Percentiles rank a stretch among this genome's conserved stretches.
Conservation (phyloP, 2,888 invertebrate species). For the Synergus umbraculus region DNA sequence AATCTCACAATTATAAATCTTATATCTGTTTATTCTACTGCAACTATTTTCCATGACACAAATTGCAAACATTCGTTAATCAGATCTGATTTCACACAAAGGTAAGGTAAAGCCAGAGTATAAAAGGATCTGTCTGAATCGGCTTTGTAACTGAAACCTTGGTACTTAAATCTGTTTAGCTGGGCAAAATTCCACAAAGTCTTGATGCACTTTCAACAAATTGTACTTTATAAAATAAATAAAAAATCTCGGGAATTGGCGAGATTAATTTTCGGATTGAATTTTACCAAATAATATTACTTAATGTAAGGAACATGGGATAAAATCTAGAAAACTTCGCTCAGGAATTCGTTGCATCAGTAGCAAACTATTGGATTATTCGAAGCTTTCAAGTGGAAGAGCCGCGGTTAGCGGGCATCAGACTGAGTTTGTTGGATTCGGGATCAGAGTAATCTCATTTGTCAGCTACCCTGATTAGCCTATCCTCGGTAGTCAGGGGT, state of each 20-base stretch:
- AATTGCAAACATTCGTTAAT: slow-evolving; percentile 19
- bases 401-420: slow-evolving; percentile 75
- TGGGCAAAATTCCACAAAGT: background rate
- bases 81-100: slow-evolving; percentile 7
- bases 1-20: background rate
- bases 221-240: background rate
- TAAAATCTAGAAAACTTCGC: background rate
- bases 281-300: background rate
- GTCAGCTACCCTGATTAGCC: slow-evolving; percentile 73
- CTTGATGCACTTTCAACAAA: background rate
- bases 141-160: slow-evolving; percentile 32
- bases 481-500: slow-evolving; percentile 73
- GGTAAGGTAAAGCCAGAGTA: background rate
- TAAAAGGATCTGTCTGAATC: slow-evolving; percentile 17
- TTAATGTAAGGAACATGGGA: background rate
- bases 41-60: slow-evolving; percentile 1
- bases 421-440: slow-evolving; percentile 76
- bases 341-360: slow-evolving; percentile 44
- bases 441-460: slow-evolving; percentile 77
- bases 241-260: background rate
- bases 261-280: background rate
- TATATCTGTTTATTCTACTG: background rate
- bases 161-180: slow-evolving; percentile 1
- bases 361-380: slow-evolving; percentile 76
- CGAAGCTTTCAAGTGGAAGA: slow-evolving; percentile 64